These are phyloP conservation scores for Caenorhabditis inopinata DNA, from an alignment of 1,140 invertebrate species.

Conservation along the genomic window DNA sequence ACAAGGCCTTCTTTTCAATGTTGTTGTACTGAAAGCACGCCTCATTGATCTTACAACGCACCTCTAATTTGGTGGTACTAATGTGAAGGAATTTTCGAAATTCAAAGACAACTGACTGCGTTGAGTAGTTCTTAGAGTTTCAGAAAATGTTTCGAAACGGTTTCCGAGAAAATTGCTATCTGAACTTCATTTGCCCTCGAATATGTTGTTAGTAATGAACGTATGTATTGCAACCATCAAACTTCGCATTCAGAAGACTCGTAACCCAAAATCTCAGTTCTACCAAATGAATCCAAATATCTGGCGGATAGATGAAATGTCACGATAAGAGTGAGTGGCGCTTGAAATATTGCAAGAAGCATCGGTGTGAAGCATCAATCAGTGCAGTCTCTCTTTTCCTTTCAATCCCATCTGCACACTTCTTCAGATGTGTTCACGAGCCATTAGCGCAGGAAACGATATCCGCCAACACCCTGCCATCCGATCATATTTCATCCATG, in stretches of 20 bases:
- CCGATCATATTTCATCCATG: slow-evolving; percentile 18
- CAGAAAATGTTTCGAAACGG: no score
- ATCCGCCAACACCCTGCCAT: slow-evolving; percentile 20
- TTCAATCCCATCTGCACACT: slow-evolving; percentile 30
- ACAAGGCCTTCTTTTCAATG: slow-evolving; percentile 17
- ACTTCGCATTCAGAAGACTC: neutral
- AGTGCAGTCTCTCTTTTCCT: neutral
- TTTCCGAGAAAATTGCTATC: no score
- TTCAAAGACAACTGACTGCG: neutral
- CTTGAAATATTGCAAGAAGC: slow-evolving; percentile 15
- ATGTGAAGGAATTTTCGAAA: slow-evolving; percentile 26
- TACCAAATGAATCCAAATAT: neutral
- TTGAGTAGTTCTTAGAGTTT: no score
- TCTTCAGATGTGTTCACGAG: slow-evolving; percentile 31
- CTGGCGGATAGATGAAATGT: slow-evolving; percentile 31
- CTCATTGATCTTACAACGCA: slow-evolving; percentile 5
- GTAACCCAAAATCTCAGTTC: neutral
- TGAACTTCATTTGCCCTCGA: no score
- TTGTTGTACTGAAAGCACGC: neutral
- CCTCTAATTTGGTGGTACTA: slow-evolving; percentile 20
- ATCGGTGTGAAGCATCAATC: slow-evolving; percentile 32
- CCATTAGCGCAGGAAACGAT: slow-evolving; percentile 32
- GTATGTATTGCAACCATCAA: no score
- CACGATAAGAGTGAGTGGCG: slow-evolving; percentile 31
- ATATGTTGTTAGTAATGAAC: no score